Evolutionary conservation across 92 coral and sea anemone species (phyloP).

Genomic region (Palythoa caribaeorum): DNA sequence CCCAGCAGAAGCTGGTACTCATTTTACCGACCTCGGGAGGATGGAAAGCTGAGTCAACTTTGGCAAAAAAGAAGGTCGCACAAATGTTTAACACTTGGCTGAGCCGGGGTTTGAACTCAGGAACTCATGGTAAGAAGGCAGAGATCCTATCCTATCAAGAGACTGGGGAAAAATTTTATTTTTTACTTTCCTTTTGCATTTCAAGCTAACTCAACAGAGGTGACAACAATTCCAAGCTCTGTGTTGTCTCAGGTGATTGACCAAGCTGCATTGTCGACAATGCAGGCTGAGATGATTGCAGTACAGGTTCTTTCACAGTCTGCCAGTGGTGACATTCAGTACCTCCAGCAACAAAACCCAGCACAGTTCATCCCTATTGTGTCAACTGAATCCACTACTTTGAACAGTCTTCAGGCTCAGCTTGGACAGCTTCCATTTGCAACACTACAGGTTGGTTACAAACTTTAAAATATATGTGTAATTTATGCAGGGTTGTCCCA

Average conservation of each 20-base stretch:
- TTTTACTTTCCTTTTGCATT: not conserved
- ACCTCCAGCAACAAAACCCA: constrained; percentile 90
- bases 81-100: too few species aligned
- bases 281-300: constrained; percentile 99
- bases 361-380: constrained; percentile 91
- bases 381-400: constrained; percentile 76
- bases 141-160: too few species aligned
- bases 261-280: constrained; percentile 94
- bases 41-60: too few species aligned
- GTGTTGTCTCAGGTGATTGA: constrained; percentile 91
- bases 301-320: constrained; percentile 99
- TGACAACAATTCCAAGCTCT: constrained; percentile 82
- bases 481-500: not conserved
- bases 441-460: constrained; percentile 75
- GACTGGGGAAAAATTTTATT: not conserved
- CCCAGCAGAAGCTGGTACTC: too few species aligned
- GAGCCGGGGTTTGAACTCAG: too few species aligned
- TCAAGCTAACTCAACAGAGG: constrained; percentile 71
- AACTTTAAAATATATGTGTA: too few species aligned
- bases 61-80: too few species aligned
- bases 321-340: constrained; percentile 97
- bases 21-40: too few species aligned
- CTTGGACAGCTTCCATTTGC: constrained; percentile 92
- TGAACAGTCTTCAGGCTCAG: constrained; percentile 87
- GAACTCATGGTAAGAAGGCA: too few species aligned